phyloP scores from a whole-genome alignment of 2,113 vertebrate genomes.

The Trematomus loennbergii region DNA sequence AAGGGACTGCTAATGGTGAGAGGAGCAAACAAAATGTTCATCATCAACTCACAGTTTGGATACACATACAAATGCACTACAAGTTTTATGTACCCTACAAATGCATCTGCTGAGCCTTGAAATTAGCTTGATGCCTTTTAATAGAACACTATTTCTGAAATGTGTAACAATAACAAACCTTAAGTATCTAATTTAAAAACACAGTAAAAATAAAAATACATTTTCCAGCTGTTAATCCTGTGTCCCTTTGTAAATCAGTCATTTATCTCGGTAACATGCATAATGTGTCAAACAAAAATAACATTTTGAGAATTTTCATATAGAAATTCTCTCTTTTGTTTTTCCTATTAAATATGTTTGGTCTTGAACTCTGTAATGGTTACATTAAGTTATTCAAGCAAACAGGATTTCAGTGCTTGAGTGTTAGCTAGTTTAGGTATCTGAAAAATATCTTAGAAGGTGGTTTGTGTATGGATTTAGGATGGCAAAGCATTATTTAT shows the following conservation, averaged over 20 bases:
- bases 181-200: not conserved
- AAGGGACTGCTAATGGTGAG: slow-evolving; percentile 99
- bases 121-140: not conserved
- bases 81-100: not conserved
- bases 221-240: not conserved
- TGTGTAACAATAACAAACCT: not conserved
- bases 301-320: too few species aligned
- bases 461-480: not conserved
- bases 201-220: not conserved
- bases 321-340: too few species aligned
- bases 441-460: not conserved
- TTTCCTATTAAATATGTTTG: too few species aligned
- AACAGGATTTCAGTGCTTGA: not conserved
- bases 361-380: too few species aligned
- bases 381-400: not conserved
- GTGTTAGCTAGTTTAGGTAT: not conserved
- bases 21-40: slow-evolving; percentile 41
- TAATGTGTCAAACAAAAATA: too few species aligned
- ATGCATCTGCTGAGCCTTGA: not conserved
- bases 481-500: not conserved
- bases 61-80: slow-evolving; percentile 1
- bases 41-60: slow-evolving; percentile 5
- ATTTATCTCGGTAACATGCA: not conserved
- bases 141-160: not conserved
- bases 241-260: not conserved